Evolutionary conservation across 2,888 invertebrate species (phyloP), one percentile per base, ranked within the genome.

Genomic region (Melanostoma scalare): DNA sequence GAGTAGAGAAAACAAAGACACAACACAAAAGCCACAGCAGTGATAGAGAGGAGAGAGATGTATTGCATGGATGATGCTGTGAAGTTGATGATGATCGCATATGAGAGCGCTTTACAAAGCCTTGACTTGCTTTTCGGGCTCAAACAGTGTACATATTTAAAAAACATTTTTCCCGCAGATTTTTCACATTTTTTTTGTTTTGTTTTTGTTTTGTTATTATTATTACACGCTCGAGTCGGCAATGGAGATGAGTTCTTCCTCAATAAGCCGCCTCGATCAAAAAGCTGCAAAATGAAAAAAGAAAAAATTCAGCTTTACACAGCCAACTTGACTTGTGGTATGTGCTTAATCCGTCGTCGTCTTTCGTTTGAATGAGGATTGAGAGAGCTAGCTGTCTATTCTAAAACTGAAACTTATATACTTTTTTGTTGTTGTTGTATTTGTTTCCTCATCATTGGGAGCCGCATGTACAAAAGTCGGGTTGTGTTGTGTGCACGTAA

Each of bases 31-130:
- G 56, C 61, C 56, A 61, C 69, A 72, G 52, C 42, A 44, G 48
- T 10, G 33, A 42, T 42, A 61, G 35, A 6, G 38, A 40, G 60
- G 31, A 20, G 20, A 9, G 44, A 63, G 44, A 58, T 81, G 58
- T 63, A 68, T 58, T 80, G 71, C 71, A 76, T 67, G 65, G 58
- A 38, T 71, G 75, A 63, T 73, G 77, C 78, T 78, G 84, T 74
- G 78, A 84, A 74, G 71, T 79, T 84, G 84, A 84, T 71, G 84
- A 84, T 84, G 84, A 84, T 84, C 84, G 74, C 84, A 79, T 84
- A 79, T 84, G 84, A 84, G 84, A 84, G 78, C 72, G 82, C 68
- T 77, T 77, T 55, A 63, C 68, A 72, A 79, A 71, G 67, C 61
- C 65, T 55, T 35, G 60, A 63, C 52, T 76, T 65, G 73, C 68